Conservation (phyloP, 2,888 invertebrate genomes). For the Eubasilissa splendida region DNA sequence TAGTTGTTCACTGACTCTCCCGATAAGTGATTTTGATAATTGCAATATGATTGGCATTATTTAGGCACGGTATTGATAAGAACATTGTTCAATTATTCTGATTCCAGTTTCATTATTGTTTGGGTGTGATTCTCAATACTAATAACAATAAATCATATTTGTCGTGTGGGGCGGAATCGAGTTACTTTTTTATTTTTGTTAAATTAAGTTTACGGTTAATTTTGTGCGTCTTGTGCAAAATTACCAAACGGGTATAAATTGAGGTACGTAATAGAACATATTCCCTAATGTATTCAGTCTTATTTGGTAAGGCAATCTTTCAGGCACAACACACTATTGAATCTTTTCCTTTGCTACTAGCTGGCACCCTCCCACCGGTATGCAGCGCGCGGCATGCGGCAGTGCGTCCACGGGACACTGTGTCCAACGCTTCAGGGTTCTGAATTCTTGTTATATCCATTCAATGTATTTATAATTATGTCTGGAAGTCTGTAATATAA, state of each 20-base stretch:
- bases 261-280: constrained; percentile 53
- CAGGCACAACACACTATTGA: constrained; percentile 50
- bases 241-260: constrained; percentile 57
- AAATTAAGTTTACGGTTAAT: constrained; percentile 54
- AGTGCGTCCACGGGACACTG: too few relatives aligned
- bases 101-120: constrained; percentile 53
- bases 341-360: background rate
- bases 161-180: constrained; percentile 48
- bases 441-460: constrained; percentile 9
- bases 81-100: constrained; percentile 56
- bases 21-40: constrained; percentile 55
- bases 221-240: constrained; percentile 53
- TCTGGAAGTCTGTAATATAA: constrained; percentile 29
- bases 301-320: constrained; percentile 50
- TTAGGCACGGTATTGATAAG: constrained; percentile 53
- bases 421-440: constrained; percentile 26
- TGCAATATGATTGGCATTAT: constrained; percentile 59
- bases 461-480: constrained; percentile 3
- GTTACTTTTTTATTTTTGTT: constrained; percentile 51
- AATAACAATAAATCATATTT: constrained; percentile 47
- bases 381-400: background rate
- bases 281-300: constrained; percentile 48
- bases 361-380: constrained; percentile 2
- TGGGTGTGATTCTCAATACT: constrained; percentile 55
- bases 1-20: constrained; percentile 55